A percentile compares a stretch with the other conserved stretches of the same genome.
phyloP scores from a whole-genome alignment of 2,888 invertebrate genomes.

The Cosmia pyralina region DNA sequence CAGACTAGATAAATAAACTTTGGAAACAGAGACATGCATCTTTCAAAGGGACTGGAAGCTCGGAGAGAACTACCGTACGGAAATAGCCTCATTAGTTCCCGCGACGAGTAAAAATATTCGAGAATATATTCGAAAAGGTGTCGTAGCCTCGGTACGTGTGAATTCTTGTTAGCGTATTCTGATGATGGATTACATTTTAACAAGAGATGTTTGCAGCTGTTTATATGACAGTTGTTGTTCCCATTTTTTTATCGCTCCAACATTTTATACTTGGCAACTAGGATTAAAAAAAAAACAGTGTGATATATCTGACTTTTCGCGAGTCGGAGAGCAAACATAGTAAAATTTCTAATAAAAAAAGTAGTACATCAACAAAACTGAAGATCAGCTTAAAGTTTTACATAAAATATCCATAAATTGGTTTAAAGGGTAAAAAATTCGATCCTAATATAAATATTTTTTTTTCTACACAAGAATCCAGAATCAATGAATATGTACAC shows the following conservation, averaged over 20 bases:
- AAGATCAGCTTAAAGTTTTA: conserved; percentile 21
- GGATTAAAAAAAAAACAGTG: background rate
- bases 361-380: conserved; percentile 22
- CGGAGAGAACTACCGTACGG: conserved; percentile 67
- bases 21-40: conserved; percentile 68
- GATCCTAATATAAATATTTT: conserved; percentile 46
- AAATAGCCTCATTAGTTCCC: conserved; percentile 85
- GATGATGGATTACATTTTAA: conserved; percentile 73
- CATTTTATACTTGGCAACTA: conserved; percentile 33
- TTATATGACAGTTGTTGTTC: conserved; percentile 60
- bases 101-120: conserved; percentile 85
- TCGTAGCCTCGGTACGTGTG: conserved; percentile 74
- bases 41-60: conserved; percentile 70
- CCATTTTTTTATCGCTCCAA: conserved; percentile 39
- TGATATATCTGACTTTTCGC: conserved; percentile 5
- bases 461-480: conserved; percentile 12
- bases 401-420: conserved; percentile 31
- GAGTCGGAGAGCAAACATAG: conserved; percentile 4
- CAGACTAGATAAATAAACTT: conserved; percentile 68
- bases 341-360: conserved; percentile 10
- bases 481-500: conserved; percentile 25
- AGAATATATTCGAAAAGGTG: conserved; percentile 80
- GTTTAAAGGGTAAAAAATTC: conserved; percentile 35
- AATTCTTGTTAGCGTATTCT: conserved; percentile 65
- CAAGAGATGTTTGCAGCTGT: conserved; percentile 70